A percentile compares a stretch with the other conserved stretches of the same genome.
Evolutionary conservation across 2,797 vertebrate species (phyloP).

Genomic region (Mastacembelus armatus): DNA sequence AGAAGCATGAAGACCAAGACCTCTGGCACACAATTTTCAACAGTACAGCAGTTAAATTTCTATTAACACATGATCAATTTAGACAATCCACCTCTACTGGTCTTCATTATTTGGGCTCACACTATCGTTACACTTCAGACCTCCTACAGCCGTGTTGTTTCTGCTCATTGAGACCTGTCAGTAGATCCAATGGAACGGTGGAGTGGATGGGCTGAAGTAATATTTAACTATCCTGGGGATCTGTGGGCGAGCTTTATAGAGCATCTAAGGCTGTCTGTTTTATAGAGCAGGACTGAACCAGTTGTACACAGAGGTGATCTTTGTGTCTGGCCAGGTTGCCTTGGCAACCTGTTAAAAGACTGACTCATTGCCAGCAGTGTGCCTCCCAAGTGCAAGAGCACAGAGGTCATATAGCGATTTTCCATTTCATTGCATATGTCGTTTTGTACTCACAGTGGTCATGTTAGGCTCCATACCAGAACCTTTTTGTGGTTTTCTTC

Average conservation of each 20-base stretch:
- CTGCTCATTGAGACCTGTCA: constrained; percentile 18
- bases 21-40: not conserved
- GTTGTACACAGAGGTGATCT: constrained; percentile 68
- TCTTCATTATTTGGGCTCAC: not conserved
- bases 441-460: constrained; percentile 15
- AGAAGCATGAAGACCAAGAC: not conserved
- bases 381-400: constrained; percentile 40
- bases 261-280: constrained; percentile 57
- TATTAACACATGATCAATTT: constrained; percentile 12
- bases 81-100: not conserved
- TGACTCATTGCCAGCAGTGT: constrained; percentile 65
- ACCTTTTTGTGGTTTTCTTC: constrained; percentile 1
- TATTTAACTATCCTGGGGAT: constrained; percentile 55
- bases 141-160: constrained; percentile 22
- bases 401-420: constrained; percentile 61
- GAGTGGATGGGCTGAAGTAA: constrained; percentile 47
- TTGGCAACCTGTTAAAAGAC: constrained; percentile 69
- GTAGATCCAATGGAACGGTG: constrained; percentile 14
- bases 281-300: constrained; percentile 58
- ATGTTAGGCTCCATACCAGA: not conserved
- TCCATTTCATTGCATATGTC: constrained; percentile 41
- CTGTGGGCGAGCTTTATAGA: constrained; percentile 47
- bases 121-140: constrained; percentile 1
- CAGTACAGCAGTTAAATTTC: not conserved
- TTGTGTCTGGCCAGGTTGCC: constrained; percentile 68